phyloP scores from a whole-genome alignment of 2,113 vertebrate genomes.

The Anoplopoma fimbria region DNA sequence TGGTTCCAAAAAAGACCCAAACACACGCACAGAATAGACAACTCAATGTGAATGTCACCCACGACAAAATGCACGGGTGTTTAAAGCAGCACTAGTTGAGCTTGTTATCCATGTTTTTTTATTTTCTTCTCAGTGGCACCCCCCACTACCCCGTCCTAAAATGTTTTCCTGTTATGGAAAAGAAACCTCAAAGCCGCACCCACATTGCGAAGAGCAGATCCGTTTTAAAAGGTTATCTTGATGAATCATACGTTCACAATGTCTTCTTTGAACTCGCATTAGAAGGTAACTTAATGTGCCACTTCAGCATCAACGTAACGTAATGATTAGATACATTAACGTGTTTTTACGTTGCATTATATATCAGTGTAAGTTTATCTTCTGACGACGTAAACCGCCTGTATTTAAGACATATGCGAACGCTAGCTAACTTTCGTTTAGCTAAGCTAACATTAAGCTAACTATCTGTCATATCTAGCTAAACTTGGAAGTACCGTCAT shows the following conservation, averaged over 20 bases:
- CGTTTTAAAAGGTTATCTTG: background rate
- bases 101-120: background rate
- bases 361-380: background rate
- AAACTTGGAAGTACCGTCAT: background rate
- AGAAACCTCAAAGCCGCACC: conserved; percentile 8
- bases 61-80: background rate
- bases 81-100: background rate
- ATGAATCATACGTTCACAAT: background rate
- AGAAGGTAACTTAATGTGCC: background rate
- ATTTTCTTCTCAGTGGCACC: background rate
- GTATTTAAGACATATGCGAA: background rate
- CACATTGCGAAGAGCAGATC: background rate
- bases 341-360: background rate
- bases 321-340: background rate
- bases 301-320: background rate
- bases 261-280: no score
- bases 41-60: background rate
- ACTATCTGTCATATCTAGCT: background rate
- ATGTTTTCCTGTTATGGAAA: conserved; percentile 24
- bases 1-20: background rate
- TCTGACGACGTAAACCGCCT: no score
- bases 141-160: conserved; percentile 21
- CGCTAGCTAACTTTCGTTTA: background rate
- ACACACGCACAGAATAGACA: no score
- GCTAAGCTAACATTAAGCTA: background rate